phyloP scores from a whole-genome alignment of 2,797 vertebrate species.

The Lepus townsendii region DNA sequence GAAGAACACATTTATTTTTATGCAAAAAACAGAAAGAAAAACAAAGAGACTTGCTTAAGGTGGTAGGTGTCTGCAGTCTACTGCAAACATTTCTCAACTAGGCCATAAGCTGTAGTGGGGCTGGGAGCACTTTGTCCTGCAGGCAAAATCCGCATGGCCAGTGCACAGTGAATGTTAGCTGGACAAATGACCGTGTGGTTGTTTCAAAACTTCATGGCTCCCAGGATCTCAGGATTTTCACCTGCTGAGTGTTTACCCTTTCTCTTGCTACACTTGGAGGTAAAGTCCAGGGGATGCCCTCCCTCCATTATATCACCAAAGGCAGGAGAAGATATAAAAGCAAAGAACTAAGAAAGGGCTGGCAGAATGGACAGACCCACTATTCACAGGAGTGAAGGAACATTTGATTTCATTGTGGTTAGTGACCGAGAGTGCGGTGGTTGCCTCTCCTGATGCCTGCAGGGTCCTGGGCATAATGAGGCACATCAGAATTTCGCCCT shows the following conservation, averaged over 20 bases:
- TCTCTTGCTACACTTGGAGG: not conserved
- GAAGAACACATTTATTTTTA: not conserved
- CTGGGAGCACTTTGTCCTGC: not conserved
- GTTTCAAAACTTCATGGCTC: not conserved
- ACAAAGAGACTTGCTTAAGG: not conserved
- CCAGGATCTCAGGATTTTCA: not conserved
- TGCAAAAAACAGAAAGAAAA: not conserved
- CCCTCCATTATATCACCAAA: not conserved
- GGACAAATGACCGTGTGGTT: not conserved
- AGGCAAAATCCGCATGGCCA: not conserved
- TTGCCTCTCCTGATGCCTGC: not conserved
- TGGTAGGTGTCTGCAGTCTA: no score
- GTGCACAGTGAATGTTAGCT: accelerated
- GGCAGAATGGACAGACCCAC: not conserved
- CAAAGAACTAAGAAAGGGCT: not conserved
- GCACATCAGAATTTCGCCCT: no score
- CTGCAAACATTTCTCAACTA: not conserved
- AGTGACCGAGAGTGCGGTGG: not conserved
- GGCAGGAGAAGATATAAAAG: not conserved
- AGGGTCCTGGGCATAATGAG: not conserved
- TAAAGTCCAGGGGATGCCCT: not conserved
- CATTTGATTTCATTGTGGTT: not conserved
- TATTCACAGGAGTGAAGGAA: not conserved
- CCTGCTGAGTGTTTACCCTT: not conserved
- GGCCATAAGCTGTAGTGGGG: not conserved